A percentile compares a stretch with the other conserved stretches of the same genome.
phyloP scores from a whole-genome alignment of 2,797 vertebrate species.

The Pipistrellus pipistrellus region DNA sequence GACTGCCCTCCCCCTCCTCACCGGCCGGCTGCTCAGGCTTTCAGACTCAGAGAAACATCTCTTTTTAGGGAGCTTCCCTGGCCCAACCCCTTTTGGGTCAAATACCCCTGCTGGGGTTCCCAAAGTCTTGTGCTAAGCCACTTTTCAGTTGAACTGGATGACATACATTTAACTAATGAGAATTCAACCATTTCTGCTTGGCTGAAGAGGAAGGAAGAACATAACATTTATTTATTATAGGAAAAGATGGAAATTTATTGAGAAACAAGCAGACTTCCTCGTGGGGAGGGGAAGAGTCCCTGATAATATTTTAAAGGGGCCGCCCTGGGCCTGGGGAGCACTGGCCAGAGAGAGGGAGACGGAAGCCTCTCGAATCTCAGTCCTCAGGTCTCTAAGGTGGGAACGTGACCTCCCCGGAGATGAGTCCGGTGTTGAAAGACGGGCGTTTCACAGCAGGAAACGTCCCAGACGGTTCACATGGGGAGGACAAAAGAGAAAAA shows the following conservation, averaged over 20 bases:
- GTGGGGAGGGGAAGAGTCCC: not conserved
- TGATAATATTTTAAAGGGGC: not conserved
- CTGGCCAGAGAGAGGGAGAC: not conserved
- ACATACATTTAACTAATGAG: not conserved
- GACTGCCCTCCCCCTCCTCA: not conserved
- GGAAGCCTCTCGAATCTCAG: not conserved
- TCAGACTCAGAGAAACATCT: not conserved
- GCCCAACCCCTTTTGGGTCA: not conserved
- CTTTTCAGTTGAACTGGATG: not conserved
- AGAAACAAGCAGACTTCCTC: no score
- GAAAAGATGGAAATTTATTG: no score
- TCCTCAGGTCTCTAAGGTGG: not conserved
- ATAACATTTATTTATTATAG: not conserved
- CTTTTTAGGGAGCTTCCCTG: not conserved
- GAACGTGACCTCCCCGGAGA: not conserved
- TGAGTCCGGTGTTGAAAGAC: slow-evolving; percentile 25
- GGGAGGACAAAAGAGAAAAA: not conserved
- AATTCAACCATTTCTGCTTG: not conserved
- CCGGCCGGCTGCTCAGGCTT: not conserved
- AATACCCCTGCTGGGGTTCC: not conserved
- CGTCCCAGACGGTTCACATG: not conserved
- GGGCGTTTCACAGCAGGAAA: not conserved
- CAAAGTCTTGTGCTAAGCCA: not conserved
- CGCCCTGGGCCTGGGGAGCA: not conserved
- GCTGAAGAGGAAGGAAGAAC: not conserved